A percentile compares a stretch with the other conserved stretches of the same genome.
phyloP scores from a whole-genome alignment of 2,888 invertebrate genomes.

The Ectemnius cavifrons region DNA sequence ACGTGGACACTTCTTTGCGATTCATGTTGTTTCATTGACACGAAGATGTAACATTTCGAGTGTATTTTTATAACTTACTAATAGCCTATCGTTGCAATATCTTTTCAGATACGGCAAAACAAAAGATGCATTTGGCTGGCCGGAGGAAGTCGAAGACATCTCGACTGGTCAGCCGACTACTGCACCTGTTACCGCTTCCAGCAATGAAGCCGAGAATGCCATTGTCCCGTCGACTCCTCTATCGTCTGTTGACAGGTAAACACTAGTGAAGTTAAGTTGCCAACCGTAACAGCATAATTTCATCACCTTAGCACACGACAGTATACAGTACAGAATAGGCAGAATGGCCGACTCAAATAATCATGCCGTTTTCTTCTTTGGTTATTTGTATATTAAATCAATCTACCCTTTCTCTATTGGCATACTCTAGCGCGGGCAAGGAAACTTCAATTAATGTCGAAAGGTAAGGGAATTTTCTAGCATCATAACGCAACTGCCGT shows the following conservation, averaged over 20 bases:
- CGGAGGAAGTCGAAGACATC: slow-evolving; percentile 93
- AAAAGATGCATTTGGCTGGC: slow-evolving; percentile 98
- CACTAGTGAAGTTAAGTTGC: background rate
- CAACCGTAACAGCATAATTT: no score
- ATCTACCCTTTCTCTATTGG: slow-evolving; percentile 60
- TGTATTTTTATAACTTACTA: background rate
- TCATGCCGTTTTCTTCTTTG: background rate
- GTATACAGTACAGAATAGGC: no score
- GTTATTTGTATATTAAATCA: background rate
- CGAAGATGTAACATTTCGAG: no score
- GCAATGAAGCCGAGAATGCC: slow-evolving; percentile 76
- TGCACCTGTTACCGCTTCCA: slow-evolving; percentile 70
- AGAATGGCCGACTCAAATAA: background rate
- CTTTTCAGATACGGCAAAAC: slow-evolving; percentile 90
- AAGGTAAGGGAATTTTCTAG: slow-evolving; percentile 69
- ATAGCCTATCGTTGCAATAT: no score
- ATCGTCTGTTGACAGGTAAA: slow-evolving; percentile 82
- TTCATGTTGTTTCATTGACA: no score
- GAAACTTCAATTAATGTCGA: slow-evolving; percentile 74
- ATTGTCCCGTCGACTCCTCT: slow-evolving; percentile 78
- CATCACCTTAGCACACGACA: no score
- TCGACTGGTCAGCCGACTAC: slow-evolving; percentile 71
- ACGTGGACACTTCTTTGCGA: no score
- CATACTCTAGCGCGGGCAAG: slow-evolving; percentile 73
- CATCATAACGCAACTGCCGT: slow-evolving; percentile 1